Conservation (phyloP, 2,113 vertebrate genomes). For the Dendrocopos noguchii region DNA sequence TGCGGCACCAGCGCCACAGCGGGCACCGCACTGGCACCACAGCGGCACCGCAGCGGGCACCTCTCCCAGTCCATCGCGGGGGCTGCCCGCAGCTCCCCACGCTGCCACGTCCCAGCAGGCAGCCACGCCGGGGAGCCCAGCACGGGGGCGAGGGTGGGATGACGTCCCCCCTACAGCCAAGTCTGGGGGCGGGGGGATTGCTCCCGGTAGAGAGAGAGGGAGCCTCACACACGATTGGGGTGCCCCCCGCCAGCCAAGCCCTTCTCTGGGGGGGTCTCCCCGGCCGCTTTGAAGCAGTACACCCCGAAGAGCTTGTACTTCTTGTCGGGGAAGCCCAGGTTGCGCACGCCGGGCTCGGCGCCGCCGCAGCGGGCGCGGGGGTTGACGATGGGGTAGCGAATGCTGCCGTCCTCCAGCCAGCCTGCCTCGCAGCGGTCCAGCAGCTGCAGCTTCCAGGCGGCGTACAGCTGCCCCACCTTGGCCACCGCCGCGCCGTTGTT, state of each 20-base stretch:
- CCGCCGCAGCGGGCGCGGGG: slow-evolving; percentile 90
- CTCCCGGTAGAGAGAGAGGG: fast-evolving
- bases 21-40: neutral
- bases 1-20: fast-evolving
- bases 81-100: slow-evolving; percentile 41
- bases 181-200: neutral
- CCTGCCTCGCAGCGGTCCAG: slow-evolving; percentile 93
- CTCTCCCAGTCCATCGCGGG: neutral
- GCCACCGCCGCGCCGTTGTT: slow-evolving; percentile 82
- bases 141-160: neutral
- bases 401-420: slow-evolving; percentile 92
- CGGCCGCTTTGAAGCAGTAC: slow-evolving; percentile 83
- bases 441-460: slow-evolving; percentile 93
- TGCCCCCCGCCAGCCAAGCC: neutral
- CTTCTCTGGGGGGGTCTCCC: neutral
- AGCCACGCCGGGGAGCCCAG: neutral
- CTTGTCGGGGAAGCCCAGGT: slow-evolving; percentile 91
- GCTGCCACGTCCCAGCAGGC: neutral
- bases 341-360: slow-evolving; percentile 86
- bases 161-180: neutral
- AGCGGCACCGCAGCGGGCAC: too few species aligned
- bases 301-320: slow-evolving; percentile 91
- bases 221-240: slow-evolving; percentile 66
- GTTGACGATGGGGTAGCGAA: slow-evolving; percentile 95
- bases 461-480: slow-evolving; percentile 93